A percentile compares a stretch with the other conserved stretches of the same genome.
phyloP scores from a whole-genome alignment of 2,113 vertebrate genomes.

The Hemicordylus capensis region DNA sequence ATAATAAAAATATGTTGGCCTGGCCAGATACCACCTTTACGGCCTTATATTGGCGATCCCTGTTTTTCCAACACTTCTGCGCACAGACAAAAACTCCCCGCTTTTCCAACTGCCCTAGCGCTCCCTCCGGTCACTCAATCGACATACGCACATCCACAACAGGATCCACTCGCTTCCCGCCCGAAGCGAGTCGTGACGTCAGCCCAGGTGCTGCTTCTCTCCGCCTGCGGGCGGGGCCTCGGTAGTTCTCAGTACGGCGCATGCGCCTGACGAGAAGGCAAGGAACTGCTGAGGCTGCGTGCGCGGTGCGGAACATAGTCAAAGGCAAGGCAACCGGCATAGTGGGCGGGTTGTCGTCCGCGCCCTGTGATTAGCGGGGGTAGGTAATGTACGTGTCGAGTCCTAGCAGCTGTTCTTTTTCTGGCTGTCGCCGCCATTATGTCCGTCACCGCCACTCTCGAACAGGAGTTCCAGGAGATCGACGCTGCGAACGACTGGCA shows the following conservation, averaged over 20 bases:
- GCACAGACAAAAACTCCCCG: not conserved
- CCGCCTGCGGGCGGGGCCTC: not conserved
- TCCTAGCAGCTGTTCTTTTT: slow-evolving; percentile 20
- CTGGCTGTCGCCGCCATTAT: slow-evolving; percentile 43
- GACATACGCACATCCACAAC: not conserved
- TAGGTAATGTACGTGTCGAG: slow-evolving; percentile 46
- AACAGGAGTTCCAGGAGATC: slow-evolving; percentile 86
- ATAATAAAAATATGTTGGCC: no score
- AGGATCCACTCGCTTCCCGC: not conserved
- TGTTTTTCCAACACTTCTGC: no score
- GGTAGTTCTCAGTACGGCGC: slow-evolving; percentile 30
- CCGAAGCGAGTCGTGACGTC: not conserved
- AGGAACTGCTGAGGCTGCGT: slow-evolving; percentile 1
- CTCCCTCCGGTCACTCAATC: no score
- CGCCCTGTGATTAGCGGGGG: slow-evolving; percentile 6
- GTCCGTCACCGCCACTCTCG: slow-evolving; percentile 71
- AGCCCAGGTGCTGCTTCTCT: slow-evolving; percentile 31
- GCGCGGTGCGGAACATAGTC: not conserved
- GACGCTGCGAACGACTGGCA: slow-evolving; percentile 88
- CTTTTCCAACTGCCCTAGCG: no score
- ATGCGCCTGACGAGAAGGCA: slow-evolving; percentile 53
- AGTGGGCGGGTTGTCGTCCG: slow-evolving; percentile 5
- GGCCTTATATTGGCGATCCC: no score
- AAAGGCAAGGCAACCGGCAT: not conserved
- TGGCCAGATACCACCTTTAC: no score